Evolutionary conservation across 2,797 vertebrate genomes (phyloP), one percentile per base, ranked within the genome.

Genomic region (Diglossa cyanea): DNA sequence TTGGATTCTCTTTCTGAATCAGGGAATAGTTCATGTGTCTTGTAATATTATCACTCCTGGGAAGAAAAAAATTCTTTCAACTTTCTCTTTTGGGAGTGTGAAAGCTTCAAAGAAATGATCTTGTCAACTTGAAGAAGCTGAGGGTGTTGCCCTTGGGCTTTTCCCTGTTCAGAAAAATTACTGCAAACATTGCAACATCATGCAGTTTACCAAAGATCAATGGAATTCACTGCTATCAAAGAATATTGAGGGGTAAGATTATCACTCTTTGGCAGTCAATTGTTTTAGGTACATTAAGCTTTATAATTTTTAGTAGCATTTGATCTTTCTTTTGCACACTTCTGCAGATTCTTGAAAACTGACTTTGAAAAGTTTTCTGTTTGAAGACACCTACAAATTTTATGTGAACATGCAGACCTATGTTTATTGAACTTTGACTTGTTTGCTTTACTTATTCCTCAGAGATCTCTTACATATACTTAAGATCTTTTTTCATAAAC

Each of bases 181-280:
- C 76, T 93, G 15, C 40, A 67, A 88, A 86, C 50, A 67, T 89
- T 68, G 67, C 92, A 96, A 70, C 48, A 33, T 88, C 74, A 37
- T 77, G 91, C 55, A 11, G 7, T 84, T 95, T 96, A 93, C 70
- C 76, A 87, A 95, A 96, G 92, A 96, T 95, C 97, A 96, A 19
- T 94, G 60, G 50, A 83, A 88, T 74, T 62, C 70, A 37, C 73
- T 84, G 80, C 81, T 73, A 12, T 88, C 83, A 55, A 95, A 57
- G 26, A 68, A 53, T 48, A 19, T 85, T 75, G 71, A 94, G 55
- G 45, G 77, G 17, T 86, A 51, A 88, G 80, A 70, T 88, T 71
- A 53, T 55, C 92, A 88, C 20, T 83, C 35, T 50, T 61, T 61
- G 73, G 54, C 63, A 92, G 44, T 86, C 73, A 58, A 42, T 90